phyloP scores from a whole-genome alignment of 2,888 invertebrate genomes.

The Mesorhabditis sp. region DNA sequence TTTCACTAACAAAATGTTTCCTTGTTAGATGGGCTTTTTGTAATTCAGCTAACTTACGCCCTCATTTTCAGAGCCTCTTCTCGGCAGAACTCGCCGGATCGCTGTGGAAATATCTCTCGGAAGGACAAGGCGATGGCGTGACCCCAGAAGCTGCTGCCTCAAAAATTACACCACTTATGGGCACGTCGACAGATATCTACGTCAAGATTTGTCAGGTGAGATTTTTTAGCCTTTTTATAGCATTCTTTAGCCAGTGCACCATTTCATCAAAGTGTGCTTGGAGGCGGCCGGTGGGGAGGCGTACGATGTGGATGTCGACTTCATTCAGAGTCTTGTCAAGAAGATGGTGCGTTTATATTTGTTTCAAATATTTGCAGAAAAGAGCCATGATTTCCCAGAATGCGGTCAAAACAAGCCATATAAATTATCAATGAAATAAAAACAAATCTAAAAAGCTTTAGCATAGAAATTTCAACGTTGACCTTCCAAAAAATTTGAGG shows the following conservation, averaged over 20 bases:
- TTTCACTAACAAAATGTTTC: no score
- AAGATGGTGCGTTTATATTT: conserved; percentile 21
- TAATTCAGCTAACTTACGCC: not conserved
- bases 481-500: not conserved
- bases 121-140: conserved; percentile 11
- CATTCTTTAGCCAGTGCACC: conserved; percentile 34
- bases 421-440: not conserved
- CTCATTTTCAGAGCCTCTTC: conserved; percentile 19
- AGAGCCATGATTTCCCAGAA: not conserved
- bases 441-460: not conserved
- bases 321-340: conserved; percentile 27
- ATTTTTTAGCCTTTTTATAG: not conserved
- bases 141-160: conserved; percentile 12
- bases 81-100: conserved; percentile 25
- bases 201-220: conserved; percentile 17
- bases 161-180: conserved; percentile 16
- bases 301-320: conserved; percentile 28
- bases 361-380: no score
- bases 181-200: conserved; percentile 25
- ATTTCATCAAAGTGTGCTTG: conserved; percentile 39
- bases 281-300: conserved; percentile 33
- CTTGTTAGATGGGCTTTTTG: no score
- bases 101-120: conserved; percentile 25
- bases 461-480: not conserved
- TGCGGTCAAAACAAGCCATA: not conserved